Evolutionary conservation across 2,888 invertebrate species (phyloP).

Genomic region (Scaptomyza parva): DNA sequence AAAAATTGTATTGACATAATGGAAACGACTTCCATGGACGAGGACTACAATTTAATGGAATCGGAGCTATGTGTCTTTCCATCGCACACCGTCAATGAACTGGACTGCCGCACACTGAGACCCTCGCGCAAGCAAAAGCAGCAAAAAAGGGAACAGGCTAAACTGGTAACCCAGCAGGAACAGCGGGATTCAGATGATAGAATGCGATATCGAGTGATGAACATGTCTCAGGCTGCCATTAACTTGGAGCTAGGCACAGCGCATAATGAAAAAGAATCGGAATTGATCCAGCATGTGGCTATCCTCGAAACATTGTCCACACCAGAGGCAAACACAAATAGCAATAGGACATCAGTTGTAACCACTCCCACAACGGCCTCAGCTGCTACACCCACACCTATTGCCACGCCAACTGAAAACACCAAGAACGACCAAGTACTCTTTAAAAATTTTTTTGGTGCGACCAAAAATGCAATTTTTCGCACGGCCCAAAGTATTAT

Average conservation of each 20-base stretch:
- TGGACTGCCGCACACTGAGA: constrained; percentile 81
- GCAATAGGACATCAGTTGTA: constrained; percentile 2
- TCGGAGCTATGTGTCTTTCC: constrained; percentile 84
- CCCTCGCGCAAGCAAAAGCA: constrained; percentile 82
- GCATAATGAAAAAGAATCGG: constrained; percentile 58
- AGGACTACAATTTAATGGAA: constrained; percentile 84
- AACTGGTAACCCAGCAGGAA: constrained; percentile 34
- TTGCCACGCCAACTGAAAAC: constrained; percentile 64
- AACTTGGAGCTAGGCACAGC: constrained; percentile 61
- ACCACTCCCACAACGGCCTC: constrained; percentile 41
- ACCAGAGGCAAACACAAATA: constrained; percentile 5
- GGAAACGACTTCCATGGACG: constrained; percentile 85
- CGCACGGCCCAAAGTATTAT: constrained; percentile 85
- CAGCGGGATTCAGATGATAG: constrained; percentile 58
- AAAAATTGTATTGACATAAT: constrained; percentile 86
- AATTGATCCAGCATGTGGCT: constrained; percentile 20
- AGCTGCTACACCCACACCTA: constrained; percentile 53
- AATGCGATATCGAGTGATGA: constrained; percentile 78
- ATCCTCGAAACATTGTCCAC: constrained; percentile 16
- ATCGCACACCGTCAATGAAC: constrained; percentile 67
- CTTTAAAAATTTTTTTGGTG: constrained; percentile 85
- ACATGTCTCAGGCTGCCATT: constrained; percentile 80
- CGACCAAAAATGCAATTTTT: constrained; percentile 85
- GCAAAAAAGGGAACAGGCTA: constrained; percentile 58
- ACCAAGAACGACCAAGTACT: constrained; percentile 83